Conservation (phyloP, 1,140 invertebrate species). For the Meloidogyne chitwoodi region DNA sequence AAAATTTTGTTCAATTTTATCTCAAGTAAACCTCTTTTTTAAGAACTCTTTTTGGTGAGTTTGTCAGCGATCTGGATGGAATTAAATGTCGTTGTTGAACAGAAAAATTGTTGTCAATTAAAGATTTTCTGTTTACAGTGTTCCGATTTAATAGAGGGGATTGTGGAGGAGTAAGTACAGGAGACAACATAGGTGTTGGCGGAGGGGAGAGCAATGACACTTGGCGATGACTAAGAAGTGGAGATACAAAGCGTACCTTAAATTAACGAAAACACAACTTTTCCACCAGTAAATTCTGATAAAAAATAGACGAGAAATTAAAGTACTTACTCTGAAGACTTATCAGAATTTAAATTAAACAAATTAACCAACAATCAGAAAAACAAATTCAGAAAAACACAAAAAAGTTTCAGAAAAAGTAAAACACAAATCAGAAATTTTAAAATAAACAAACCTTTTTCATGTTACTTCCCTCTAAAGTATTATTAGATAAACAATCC, state of each 20-base stretch:
- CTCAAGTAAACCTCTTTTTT: neutral
- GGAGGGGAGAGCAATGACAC: neutral
- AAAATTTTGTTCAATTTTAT: neutral
- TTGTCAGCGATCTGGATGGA: neutral
- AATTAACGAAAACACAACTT: too few relatives aligned
- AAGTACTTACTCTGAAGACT: too few relatives aligned
- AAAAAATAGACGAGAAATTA: too few relatives aligned
- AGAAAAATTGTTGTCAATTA: neutral
- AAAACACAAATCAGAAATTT: too few relatives aligned
- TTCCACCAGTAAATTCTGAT: too few relatives aligned
- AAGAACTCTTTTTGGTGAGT: neutral
- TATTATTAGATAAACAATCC: neutral
- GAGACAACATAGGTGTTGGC: neutral
- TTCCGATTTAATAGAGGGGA: neutral
- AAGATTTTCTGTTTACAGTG: neutral
- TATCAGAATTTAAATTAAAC: too few relatives aligned
- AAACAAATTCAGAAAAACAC: too few relatives aligned
- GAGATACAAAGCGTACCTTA: slow-evolving; percentile 10
- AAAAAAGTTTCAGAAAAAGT: too few relatives aligned
- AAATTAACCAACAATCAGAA: too few relatives aligned
- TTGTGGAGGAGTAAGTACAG: neutral
- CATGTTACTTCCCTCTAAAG: neutral
- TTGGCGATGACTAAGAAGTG: neutral
- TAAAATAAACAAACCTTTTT: slow-evolving; percentile 4
- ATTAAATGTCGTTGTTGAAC: neutral